A percentile compares a stretch with the other conserved stretches of the same genome.
These are phyloP conservation scores for Sapayoa aenigma DNA, from an alignment of 2,113 vertebrate species.

Conservation along the genomic window DNA sequence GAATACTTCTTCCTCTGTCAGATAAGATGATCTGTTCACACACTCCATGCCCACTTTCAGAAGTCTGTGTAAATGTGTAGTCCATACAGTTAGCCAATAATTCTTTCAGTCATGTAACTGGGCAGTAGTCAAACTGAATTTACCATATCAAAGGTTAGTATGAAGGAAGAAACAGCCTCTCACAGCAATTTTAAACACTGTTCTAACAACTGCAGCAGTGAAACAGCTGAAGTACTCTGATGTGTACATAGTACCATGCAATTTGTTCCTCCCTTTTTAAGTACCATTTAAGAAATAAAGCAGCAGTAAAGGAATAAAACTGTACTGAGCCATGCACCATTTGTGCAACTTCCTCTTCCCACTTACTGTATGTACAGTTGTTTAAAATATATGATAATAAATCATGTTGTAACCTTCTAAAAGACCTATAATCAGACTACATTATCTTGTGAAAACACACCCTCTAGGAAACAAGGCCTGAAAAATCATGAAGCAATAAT, in stretches of 20 bases:
- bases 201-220: neutral
- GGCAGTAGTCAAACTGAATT: conserved; percentile 16
- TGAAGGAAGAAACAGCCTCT: conserved; percentile 11
- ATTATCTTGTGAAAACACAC: neutral
- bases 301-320: conserved; percentile 23
- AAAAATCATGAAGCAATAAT: neutral
- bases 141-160: neutral
- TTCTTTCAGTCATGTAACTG: neutral
- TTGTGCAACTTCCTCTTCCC: neutral
- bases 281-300: neutral
- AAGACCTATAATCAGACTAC: neutral
- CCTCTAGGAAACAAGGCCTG: neutral
- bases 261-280: neutral
- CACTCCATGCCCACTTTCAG: neutral
- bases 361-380: neutral
- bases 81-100: neutral
- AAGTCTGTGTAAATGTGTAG: neutral
- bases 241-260: neutral
- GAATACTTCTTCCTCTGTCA: neutral
- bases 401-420: neutral
- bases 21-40: neutral
- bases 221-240: conserved; percentile 3
- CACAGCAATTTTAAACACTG: neutral
- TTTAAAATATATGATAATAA: neutral
- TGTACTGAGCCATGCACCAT: neutral